These are phyloP conservation scores for Mesorhabditis spiculigera DNA, from an alignment of 2,888 invertebrate genomes.

Conservation along the genomic window DNA sequence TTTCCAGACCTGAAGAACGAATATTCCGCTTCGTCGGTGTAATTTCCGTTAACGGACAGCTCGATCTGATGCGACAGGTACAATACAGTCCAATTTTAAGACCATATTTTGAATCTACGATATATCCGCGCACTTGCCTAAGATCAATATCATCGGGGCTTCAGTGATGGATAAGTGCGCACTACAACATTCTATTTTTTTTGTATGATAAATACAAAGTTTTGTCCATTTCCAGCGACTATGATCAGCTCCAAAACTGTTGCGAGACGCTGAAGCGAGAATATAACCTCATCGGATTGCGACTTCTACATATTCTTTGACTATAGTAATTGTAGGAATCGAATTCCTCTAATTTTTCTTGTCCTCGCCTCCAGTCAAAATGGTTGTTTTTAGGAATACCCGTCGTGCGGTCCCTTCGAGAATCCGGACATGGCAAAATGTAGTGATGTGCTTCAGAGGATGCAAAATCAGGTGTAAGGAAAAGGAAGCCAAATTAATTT, in stretches of 20 bases:
- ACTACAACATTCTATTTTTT: no score
- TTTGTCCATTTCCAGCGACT: neutral
- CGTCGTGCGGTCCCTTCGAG: neutral
- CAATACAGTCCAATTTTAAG: neutral
- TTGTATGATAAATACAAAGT: no score
- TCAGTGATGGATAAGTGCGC: constrained; percentile 2
- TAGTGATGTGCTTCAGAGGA: no score
- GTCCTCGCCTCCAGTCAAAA: no score
- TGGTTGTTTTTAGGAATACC: neutral
- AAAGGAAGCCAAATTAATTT: no score
- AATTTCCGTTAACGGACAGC: neutral
- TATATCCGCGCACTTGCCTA: neutral
- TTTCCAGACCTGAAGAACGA: neutral
- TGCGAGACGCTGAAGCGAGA: neutral
- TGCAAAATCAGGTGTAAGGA: no score
- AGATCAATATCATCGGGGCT: neutral
- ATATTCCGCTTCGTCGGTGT: neutral
- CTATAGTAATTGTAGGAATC: neutral
- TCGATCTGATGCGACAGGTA: neutral
- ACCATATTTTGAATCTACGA: neutral
- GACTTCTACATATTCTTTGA: neutral
- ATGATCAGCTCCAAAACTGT: neutral
- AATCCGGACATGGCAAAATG: neutral
- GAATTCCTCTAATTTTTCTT: no score
- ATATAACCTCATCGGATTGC: neutral